Conservation (phyloP, 1,140 invertebrate species). For the Homalodisca vitripennis region DNA sequence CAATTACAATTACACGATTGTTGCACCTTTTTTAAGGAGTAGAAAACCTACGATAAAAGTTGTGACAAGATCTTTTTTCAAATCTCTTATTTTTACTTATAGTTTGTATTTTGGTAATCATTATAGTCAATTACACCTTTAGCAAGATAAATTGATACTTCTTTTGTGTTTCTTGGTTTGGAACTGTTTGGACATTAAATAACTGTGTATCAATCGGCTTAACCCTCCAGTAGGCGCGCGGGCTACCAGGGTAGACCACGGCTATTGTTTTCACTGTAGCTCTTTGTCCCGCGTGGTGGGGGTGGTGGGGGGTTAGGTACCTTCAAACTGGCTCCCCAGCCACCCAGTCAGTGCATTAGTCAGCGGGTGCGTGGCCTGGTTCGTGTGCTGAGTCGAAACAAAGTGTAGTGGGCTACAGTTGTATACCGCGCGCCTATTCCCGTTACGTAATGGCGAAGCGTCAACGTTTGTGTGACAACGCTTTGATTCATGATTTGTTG, state of each 20-base stretch:
- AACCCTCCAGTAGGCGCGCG: conserved; percentile 20
- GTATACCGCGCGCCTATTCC: conserved; percentile 13
- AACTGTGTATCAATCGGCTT: no score
- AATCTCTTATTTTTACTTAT: no score
- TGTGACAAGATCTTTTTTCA: no score
- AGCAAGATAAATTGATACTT: no score
- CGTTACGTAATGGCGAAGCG: conserved; percentile 5
- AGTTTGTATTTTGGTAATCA: no score
- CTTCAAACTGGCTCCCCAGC: not conserved
- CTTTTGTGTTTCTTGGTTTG: no score
- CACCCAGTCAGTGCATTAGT: not conserved
- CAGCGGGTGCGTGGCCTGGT: not conserved
- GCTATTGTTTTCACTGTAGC: not conserved
- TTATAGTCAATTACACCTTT: no score
- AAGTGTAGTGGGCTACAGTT: conserved; percentile 15
- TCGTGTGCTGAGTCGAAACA: not conserved
- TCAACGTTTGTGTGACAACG: conserved; percentile 8
- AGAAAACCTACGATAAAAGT: no score
- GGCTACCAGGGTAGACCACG: conserved; percentile 12
- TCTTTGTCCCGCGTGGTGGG: not conserved
- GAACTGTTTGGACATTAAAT: no score
- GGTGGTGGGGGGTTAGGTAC: conserved; percentile 4
- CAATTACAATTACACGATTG: no score
- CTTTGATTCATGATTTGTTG: not conserved
- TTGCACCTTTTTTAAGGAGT: no score